These are phyloP conservation scores for Artibeus jamaicensis DNA, from an alignment of 2,797 vertebrate species.

Conservation along the genomic window DNA sequence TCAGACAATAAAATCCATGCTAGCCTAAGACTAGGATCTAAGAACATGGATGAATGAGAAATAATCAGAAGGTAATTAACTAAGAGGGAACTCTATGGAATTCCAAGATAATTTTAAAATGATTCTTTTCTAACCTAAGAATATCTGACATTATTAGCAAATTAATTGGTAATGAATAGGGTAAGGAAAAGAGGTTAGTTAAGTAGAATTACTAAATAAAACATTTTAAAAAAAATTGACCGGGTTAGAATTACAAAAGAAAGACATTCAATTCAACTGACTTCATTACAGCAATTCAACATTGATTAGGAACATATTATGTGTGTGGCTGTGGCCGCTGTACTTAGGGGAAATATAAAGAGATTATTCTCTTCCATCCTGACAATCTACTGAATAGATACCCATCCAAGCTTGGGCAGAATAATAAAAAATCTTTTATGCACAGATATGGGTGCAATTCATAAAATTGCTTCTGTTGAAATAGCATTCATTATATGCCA, in stretches of 20 bases:
- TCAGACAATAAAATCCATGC: constrained; percentile 47
- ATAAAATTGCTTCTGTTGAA: constrained; percentile 1
- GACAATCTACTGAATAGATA: not conserved
- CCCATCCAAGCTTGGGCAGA: not conserved
- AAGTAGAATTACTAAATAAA: constrained; percentile 44
- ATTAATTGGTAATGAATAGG: not conserved
- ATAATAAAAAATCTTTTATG: not conserved
- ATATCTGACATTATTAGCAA: constrained; percentile 48
- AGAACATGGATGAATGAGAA: constrained; percentile 43
- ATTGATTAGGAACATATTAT: constrained; percentile 13
- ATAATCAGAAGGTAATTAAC: constrained; percentile 68
- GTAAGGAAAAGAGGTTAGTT: constrained; percentile 28
- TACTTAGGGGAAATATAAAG: not conserved
- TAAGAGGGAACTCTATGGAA: constrained; percentile 46
- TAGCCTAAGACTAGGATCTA: constrained; percentile 25
- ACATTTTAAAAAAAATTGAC: constrained; percentile 54
- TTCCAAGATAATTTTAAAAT: constrained; percentile 54
- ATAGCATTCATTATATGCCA: not conserved
- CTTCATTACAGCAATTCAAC: constrained; percentile 28
- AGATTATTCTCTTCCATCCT: not conserved
- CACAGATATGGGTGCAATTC: not conserved
- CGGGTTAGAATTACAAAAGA: constrained; percentile 46
- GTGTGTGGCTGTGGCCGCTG: not conserved
- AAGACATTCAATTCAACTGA: constrained; percentile 31
- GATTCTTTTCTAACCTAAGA: constrained; percentile 42